phyloP scores from a whole-genome alignment of 2,888 invertebrate genomes.

The Folsomia manolachei region DNA sequence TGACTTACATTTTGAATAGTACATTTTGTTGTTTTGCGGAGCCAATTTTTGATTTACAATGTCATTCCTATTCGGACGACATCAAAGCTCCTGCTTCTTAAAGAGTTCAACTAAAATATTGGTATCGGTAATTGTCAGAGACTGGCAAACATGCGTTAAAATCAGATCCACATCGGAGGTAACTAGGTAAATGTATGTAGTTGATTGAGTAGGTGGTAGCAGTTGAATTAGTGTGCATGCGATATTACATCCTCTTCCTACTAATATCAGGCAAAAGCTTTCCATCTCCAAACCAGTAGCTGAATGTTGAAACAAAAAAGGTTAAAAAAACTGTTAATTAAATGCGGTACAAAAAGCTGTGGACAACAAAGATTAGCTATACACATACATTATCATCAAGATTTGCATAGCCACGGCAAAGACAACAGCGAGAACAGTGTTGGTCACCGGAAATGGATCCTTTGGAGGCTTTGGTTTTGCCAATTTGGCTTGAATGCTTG shows the following conservation, averaged over 20 bases:
- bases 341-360: too few species aligned
- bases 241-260: slow-evolving; percentile 16
- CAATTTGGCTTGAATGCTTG: slow-evolving; percentile 47
- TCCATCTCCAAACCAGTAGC: slow-evolving; percentile 50
- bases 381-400: slow-evolving; percentile 42
- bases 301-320: neutral
- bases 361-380: neutral
- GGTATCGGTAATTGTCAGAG: too few species aligned
- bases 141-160: neutral
- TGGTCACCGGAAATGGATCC: slow-evolving; percentile 50
- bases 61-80: too few species aligned
- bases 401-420: slow-evolving; percentile 50
- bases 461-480: slow-evolving; percentile 46
- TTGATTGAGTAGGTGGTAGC: neutral
- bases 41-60: too few species aligned
- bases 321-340: too few species aligned
- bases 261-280: slow-evolving; percentile 47
- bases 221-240: neutral
- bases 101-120: too few species aligned
- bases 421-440: slow-evolving; percentile 47
- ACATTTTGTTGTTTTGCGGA: too few species aligned
- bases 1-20: too few species aligned
- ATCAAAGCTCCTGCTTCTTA: too few species aligned
- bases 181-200: neutral
- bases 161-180: neutral